phyloP scores from a whole-genome alignment of 1,140 invertebrate species.

The Melitaea cinxia region DNA sequence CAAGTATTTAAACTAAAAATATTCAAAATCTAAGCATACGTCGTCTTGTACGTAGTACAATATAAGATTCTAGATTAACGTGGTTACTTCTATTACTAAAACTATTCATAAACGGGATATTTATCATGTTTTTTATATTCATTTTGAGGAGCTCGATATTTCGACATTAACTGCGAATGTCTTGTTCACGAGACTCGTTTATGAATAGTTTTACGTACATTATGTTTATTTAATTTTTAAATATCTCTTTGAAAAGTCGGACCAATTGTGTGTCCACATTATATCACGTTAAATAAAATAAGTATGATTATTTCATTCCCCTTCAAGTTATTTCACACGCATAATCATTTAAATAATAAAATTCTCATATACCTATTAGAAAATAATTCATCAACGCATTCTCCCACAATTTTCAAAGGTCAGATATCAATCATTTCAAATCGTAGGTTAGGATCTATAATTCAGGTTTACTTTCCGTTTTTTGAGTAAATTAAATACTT shows the following conservation, averaged over 20 bases:
- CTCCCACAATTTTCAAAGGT: conserved; percentile 14
- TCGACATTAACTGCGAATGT: too few species aligned
- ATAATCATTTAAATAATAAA: conserved; percentile 10
- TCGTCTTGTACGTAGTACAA: too few species aligned
- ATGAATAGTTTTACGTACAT: too few species aligned
- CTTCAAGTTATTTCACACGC: not conserved
- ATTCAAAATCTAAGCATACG: too few species aligned
- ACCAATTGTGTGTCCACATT: not conserved
- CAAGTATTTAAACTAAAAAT: too few species aligned
- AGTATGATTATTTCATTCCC: not conserved
- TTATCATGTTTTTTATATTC: too few species aligned
- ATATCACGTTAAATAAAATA: not conserved
- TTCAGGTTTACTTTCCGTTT: not conserved
- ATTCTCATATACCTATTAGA: conserved; percentile 23
- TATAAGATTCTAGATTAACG: too few species aligned
- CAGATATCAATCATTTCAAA: not conserved
- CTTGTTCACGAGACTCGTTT: too few species aligned
- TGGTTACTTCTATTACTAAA: too few species aligned
- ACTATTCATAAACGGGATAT: too few species aligned
- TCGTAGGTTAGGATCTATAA: conserved; percentile 2
- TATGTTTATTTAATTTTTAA: too few species aligned
- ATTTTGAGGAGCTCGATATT: too few species aligned
- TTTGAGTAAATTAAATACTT: not conserved
- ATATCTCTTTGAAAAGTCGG: not conserved
- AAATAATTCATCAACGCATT: conserved; percentile 7